phyloP scores from a whole-genome alignment of 1,140 invertebrate species.

The Scaptodrosophila lebanonensis region DNA sequence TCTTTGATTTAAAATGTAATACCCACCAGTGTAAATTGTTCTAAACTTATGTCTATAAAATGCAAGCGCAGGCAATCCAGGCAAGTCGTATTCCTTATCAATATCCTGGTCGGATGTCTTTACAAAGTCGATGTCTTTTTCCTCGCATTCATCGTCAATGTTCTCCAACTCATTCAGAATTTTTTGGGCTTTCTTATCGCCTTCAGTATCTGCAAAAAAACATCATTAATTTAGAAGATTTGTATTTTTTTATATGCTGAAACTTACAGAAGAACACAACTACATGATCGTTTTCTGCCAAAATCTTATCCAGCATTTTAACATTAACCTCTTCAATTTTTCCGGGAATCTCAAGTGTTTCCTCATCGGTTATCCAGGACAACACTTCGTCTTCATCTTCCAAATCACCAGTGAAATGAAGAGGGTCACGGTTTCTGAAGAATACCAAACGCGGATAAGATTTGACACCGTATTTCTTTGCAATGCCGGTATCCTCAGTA shows the following conservation, averaged over 20 bases:
- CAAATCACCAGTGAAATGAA: constrained; percentile 86
- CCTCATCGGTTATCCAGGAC: constrained; percentile 93
- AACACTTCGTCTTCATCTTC: constrained; percentile 94
- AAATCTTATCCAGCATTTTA: constrained; percentile 93
- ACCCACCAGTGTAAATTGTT: constrained; percentile 84
- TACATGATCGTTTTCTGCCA: constrained; percentile 91
- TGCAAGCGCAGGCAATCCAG: constrained; percentile 88
- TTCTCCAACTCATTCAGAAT: constrained; percentile 94
- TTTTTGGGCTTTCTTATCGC: constrained; percentile 92
- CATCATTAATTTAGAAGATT: not conserved
- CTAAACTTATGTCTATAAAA: constrained; percentile 95
- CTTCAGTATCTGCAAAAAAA: constrained; percentile 86
- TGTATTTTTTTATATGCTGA: not conserved
- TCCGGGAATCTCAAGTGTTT: constrained; percentile 92
- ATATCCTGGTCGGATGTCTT: constrained; percentile 94
- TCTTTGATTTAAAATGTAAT: constrained; percentile 37
- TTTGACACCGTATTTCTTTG: constrained; percentile 91
- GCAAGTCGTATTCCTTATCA: constrained; percentile 92
- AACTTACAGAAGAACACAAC: constrained; percentile 95
- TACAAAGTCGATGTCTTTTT: constrained; percentile 94
- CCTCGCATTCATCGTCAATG: constrained; percentile 95
- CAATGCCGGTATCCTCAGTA: constrained; percentile 88
- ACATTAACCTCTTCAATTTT: constrained; percentile 95
- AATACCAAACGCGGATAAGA: constrained; percentile 91
- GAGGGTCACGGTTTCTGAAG: constrained; percentile 92